Percentiles rank a stretch among this genome's conserved stretches.
Evolutionary conservation across 1,140 invertebrate species (phyloP).

Genomic region (Drosophila mojavensis): DNA sequence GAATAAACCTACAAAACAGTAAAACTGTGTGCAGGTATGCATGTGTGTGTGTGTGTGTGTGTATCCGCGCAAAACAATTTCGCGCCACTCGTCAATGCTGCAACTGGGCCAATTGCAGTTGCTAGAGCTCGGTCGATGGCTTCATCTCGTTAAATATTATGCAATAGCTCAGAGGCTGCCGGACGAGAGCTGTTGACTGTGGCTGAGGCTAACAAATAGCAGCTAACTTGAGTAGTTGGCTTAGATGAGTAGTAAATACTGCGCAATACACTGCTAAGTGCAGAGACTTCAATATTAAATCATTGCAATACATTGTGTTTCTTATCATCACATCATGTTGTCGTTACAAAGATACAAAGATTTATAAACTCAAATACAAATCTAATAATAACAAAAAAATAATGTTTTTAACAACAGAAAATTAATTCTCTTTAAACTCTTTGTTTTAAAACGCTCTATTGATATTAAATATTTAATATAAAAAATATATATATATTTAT

Average conservation of each 20-base stretch:
- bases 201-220: constrained; percentile 6
- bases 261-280: not conserved
- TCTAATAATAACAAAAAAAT: no score
- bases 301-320: no score
- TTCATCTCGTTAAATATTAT: constrained; percentile 33
- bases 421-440: no score
- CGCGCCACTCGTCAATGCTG: constrained; percentile 56
- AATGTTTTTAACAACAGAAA: no score
- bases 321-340: no score
- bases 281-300: no score
- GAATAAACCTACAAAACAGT: constrained; percentile 59
- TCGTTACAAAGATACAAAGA: no score
- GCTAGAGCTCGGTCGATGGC: not conserved
- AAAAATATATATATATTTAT: no score
- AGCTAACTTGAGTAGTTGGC: not conserved
- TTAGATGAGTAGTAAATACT: no score
- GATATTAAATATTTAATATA: no score
- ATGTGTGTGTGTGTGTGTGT: constrained; percentile 1
- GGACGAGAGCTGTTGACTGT: not conserved
- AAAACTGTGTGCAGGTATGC: constrained; percentile 2
- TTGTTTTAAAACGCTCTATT: no score
- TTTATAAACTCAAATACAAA: no score
- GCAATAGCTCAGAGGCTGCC: constrained; percentile 6
- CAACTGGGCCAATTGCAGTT: constrained; percentile 48
- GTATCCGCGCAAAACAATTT: constrained; percentile 23